Conservation (phyloP, 2,113 vertebrate species). For the Podarcis raffonei region DNA sequence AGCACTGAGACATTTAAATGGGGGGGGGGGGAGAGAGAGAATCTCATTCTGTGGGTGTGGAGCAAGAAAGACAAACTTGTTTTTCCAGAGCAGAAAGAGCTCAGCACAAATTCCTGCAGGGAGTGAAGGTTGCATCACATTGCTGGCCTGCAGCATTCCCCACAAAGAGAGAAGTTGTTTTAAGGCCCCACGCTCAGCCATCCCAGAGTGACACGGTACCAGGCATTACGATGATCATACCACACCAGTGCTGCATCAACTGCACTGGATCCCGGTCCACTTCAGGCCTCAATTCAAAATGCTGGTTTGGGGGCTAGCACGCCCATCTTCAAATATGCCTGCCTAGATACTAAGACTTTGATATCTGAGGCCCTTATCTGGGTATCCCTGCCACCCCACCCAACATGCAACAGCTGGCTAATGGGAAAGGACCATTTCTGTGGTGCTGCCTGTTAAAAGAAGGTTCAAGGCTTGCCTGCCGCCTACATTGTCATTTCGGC, state of each 20-base stretch:
- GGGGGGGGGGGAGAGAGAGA: background rate
- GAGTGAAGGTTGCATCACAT: background rate
- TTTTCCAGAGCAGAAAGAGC: conserved; percentile 26
- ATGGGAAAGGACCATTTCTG: background rate
- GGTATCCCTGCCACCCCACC: background rate
- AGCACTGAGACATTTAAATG: background rate
- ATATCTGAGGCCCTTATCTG: background rate
- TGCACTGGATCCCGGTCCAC: background rate
- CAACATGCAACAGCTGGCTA: background rate
- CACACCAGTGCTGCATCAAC: background rate
- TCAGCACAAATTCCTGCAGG: background rate
- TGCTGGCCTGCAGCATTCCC: background rate
- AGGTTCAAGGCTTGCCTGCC: background rate
- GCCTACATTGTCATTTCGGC: background rate
- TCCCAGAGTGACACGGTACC: background rate
- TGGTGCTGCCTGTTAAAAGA: background rate
- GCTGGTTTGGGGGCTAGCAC: background rate
- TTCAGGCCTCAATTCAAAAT: background rate
- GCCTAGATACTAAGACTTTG: background rate
- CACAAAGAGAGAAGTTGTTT: background rate
- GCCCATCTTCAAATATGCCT: background rate
- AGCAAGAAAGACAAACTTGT: conserved; percentile 23
- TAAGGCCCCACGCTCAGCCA: background rate
- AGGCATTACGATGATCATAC: background rate
- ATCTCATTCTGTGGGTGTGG: background rate